phyloP scores from a whole-genome alignment of 1,140 invertebrate species.

The Zaprionus nigranus region DNA sequence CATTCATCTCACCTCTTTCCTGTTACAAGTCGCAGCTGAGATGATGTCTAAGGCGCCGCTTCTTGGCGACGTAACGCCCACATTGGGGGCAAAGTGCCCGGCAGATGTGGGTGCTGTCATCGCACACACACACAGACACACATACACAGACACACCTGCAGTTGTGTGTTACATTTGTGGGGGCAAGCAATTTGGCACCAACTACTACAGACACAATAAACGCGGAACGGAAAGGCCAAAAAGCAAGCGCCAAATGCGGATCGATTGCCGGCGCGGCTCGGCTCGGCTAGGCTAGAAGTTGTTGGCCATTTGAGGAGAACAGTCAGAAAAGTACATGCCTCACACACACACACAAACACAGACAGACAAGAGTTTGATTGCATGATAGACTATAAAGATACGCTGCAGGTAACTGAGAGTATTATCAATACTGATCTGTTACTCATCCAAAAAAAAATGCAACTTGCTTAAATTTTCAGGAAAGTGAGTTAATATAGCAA shows the following conservation, averaged over 20 bases:
- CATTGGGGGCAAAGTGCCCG: conserved; percentile 12
- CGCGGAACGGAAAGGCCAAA: conserved; percentile 74
- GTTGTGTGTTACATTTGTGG: conserved; percentile 61
- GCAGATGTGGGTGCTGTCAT: conserved; percentile 69
- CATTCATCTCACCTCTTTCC: neutral
- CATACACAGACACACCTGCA: conserved; percentile 6
- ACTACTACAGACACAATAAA: conserved; percentile 55
- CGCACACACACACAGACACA: conserved; percentile 32
- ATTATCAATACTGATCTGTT: neutral
- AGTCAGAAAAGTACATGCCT: conserved; percentile 14
- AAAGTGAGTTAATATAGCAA: neutral
- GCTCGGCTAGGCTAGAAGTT: conserved; percentile 49
- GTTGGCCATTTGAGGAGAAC: conserved; percentile 67
- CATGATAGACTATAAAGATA: neutral
- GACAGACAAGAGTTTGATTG: neutral
- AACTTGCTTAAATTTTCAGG: neutral
- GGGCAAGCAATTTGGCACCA: conserved; percentile 76
- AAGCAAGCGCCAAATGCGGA: conserved; percentile 69
- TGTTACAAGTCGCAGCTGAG: neutral
- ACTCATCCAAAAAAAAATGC: neutral
- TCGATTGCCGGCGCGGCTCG: conserved; percentile 28
- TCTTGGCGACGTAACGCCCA: conserved; percentile 45
- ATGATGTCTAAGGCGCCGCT: conserved; percentile 30
- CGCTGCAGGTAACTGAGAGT: neutral
- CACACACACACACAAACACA: conserved; percentile 18